Percentiles rank a stretch among this genome's conserved stretches.
These are phyloP conservation scores for Chaunax sp. DNA, from an alignment of 2,797 vertebrate genomes.

Conservation along the genomic window DNA sequence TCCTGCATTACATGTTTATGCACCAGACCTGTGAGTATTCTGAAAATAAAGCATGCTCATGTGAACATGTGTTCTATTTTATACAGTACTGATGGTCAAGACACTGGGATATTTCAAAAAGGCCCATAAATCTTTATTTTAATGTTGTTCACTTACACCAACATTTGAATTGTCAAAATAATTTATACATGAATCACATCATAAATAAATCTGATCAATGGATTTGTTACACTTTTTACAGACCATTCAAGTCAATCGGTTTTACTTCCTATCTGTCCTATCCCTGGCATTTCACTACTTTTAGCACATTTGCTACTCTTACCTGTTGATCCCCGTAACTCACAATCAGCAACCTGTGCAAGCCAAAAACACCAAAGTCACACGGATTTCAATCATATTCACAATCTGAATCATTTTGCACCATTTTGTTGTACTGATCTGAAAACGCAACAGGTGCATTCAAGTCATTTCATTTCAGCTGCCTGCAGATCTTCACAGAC, in stretches of 20 bases:
- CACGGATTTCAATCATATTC: background rate
- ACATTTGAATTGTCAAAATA: slow-evolving; percentile 75
- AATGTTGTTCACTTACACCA: slow-evolving; percentile 67
- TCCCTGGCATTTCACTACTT: slow-evolving; percentile 17
- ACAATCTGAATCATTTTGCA: slow-evolving; percentile 3
- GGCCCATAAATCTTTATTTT: slow-evolving; percentile 76
- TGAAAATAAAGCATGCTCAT: slow-evolving; percentile 41
- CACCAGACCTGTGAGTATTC: slow-evolving; percentile 5
- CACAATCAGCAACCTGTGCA: slow-evolving; percentile 19
- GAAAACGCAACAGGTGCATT: slow-evolving; percentile 3
- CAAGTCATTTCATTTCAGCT: slow-evolving; percentile 4
- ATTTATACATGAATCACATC: slow-evolving; percentile 73
- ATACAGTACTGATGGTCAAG: slow-evolving; percentile 10
- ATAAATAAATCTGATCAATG: slow-evolving; percentile 76
- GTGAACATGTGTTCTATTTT: slow-evolving; percentile 8
- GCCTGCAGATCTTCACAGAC: slow-evolving; percentile 12
- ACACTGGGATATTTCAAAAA: slow-evolving; percentile 63
- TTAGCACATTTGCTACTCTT: slow-evolving; percentile 1
- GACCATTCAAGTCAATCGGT: slow-evolving; percentile 71
- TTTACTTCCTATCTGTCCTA: slow-evolving; percentile 8
- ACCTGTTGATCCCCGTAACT: background rate
- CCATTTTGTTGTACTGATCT: slow-evolving; percentile 3
- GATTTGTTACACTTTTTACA: slow-evolving; percentile 41
- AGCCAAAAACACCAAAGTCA: slow-evolving; percentile 7
- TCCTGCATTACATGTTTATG: slow-evolving; percentile 6